Conservation (phyloP, 2,113 vertebrate species). For the Otolemur garnettii region DNA sequence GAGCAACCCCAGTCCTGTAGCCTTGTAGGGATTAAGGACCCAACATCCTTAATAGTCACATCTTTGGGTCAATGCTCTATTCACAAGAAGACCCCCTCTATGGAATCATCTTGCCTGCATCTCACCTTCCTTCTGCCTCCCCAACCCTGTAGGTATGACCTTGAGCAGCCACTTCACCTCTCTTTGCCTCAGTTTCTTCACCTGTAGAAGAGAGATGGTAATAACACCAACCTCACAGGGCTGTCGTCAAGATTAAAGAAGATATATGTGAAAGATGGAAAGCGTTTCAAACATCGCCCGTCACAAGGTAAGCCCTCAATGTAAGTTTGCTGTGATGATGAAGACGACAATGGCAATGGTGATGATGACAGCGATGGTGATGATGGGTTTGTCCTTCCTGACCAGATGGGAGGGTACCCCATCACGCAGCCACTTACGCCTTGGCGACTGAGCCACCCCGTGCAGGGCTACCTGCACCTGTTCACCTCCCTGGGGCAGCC, state of each 20-base stretch:
- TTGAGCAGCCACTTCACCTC: background rate
- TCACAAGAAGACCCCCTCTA: background rate
- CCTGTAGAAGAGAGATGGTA: background rate
- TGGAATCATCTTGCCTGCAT: background rate
- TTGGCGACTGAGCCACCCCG: background rate
- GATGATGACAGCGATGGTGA: too few species aligned
- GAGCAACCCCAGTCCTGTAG: background rate
- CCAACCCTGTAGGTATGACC: background rate
- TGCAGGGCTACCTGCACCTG: rapidly evolving
- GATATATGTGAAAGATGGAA: background rate
- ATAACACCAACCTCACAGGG: rapidly evolving
- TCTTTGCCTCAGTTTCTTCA: background rate
- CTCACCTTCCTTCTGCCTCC: background rate
- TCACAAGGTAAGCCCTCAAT: background rate
- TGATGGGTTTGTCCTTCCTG: background rate
- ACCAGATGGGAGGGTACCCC: background rate
- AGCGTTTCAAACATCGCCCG: background rate
- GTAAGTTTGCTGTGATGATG: background rate
- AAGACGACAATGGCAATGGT: background rate
- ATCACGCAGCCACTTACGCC: rapidly evolving
- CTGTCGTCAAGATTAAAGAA: background rate
- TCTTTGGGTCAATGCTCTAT: background rate
- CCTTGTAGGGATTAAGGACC: background rate
- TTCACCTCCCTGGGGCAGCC: background rate
- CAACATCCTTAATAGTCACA: background rate